Conservation (phyloP, 2,888 invertebrate genomes). For the Amiota minor region DNA sequence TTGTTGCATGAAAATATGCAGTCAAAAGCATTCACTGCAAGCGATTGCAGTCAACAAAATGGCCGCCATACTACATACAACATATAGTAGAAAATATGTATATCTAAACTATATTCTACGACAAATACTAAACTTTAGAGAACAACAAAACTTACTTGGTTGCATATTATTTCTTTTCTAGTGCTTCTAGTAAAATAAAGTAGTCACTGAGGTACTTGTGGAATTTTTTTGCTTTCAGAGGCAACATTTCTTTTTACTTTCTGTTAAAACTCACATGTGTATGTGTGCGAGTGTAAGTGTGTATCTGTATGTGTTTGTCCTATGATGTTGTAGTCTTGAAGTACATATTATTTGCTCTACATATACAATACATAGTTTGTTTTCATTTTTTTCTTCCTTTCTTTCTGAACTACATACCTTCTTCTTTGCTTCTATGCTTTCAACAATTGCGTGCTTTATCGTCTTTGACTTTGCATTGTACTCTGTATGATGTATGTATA, state of each 20-base stretch:
- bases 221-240: slow-evolving; percentile 49
- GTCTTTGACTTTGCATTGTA: slow-evolving; percentile 27
- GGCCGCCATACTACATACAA: neutral
- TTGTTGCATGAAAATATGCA: slow-evolving; percentile 28
- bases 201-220: slow-evolving; percentile 51
- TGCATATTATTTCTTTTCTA: neutral
- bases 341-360: neutral
- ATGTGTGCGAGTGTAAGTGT: neutral
- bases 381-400: too few species aligned
- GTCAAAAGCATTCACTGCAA: slow-evolving; percentile 6
- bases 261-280: neutral
- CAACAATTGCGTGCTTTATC: slow-evolving; percentile 33
- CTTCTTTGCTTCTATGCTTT: neutral
- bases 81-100: neutral
- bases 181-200: slow-evolving; percentile 34
- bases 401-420: neutral
- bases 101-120: neutral
- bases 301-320: neutral
- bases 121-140: too few species aligned
- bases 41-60: slow-evolving; percentile 20
- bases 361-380: neutral
- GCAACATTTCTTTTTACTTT: slow-evolving; percentile 23
- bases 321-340: neutral
- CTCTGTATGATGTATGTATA: neutral
- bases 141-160: neutral